Conservation (phyloP, 2,113 vertebrate species). For the Tragelaphus strepsiceros region DNA sequence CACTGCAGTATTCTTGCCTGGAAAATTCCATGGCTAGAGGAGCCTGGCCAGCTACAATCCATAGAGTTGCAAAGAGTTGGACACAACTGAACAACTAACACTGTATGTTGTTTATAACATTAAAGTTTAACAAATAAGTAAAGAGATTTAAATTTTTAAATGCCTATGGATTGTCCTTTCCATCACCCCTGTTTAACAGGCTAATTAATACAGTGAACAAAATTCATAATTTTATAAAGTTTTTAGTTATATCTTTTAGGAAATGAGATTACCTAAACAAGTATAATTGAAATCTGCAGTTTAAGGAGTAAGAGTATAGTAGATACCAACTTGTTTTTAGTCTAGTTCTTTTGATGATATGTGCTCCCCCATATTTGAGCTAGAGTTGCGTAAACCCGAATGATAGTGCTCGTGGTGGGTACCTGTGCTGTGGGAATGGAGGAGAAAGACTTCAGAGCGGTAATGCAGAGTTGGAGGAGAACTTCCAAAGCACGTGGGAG, state of each 20-base stretch:
- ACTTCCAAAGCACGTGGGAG: fast-evolving
- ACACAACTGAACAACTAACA: not conserved
- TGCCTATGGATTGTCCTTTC: not conserved
- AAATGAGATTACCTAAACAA: not conserved
- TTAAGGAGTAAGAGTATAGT: not conserved
- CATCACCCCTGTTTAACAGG: not conserved
- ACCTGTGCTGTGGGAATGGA: not conserved
- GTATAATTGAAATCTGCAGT: not conserved
- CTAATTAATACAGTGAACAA: not conserved
- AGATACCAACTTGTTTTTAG: not conserved
- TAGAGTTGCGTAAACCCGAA: not conserved
- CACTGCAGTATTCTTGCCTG: not conserved
- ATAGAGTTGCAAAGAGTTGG: not conserved
- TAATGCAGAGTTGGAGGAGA: not conserved
- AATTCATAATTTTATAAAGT: not conserved
- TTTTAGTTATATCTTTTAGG: not conserved
- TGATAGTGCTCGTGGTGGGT: not conserved
- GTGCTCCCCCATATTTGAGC: not conserved
- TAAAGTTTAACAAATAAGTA: not conserved
- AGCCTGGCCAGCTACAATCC: not conserved
- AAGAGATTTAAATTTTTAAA: not conserved
- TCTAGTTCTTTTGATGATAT: not conserved
- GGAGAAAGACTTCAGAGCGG: not conserved
- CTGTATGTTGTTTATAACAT: not conserved
- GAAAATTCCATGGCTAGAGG: not conserved